Evolutionary conservation across 1,140 invertebrate genomes (phyloP).

Genomic region (Agraylea sexmaculata): DNA sequence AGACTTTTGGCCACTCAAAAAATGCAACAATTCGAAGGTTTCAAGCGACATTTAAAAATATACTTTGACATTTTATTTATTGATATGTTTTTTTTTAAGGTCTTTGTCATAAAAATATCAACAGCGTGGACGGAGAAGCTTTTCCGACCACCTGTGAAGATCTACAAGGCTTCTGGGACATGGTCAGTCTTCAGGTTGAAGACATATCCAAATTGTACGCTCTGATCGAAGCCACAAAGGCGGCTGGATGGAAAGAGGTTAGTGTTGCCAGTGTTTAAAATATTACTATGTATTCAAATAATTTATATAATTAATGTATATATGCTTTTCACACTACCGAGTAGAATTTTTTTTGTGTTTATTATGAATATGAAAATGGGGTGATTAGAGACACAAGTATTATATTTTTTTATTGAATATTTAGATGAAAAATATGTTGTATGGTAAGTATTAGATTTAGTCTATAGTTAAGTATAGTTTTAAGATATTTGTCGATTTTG

Average conservation of each 20-base stretch:
- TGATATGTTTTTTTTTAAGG: slow-evolving; percentile 29
- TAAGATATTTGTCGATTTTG: no score
- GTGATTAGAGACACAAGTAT: no score
- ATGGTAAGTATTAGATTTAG: no score
- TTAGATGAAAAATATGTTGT: no score
- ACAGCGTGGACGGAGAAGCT: slow-evolving; percentile 59
- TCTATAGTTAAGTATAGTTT: no score
- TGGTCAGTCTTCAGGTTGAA: slow-evolving; percentile 74
- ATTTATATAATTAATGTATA: no score
- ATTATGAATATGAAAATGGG: no score
- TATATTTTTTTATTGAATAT: no score
- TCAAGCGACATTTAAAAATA: background rate
- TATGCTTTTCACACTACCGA: no score
- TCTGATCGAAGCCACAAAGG: slow-evolving; percentile 12
- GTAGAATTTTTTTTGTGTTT: no score
- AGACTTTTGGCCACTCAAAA: slow-evolving; percentile 80
- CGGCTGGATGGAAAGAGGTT: slow-evolving; percentile 15
- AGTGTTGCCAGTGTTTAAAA: no score
- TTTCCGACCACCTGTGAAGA: slow-evolving; percentile 83
- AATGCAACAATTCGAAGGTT: slow-evolving; percentile 87
- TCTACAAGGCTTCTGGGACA: slow-evolving; percentile 93
- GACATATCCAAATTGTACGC: slow-evolving; percentile 11
- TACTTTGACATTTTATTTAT: background rate
- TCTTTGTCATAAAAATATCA: slow-evolving; percentile 48
- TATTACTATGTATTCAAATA: no score